These are phyloP conservation scores for Clepsis dumicolana DNA, from an alignment of 2,888 invertebrate genomes.

Conservation along the genomic window DNA sequence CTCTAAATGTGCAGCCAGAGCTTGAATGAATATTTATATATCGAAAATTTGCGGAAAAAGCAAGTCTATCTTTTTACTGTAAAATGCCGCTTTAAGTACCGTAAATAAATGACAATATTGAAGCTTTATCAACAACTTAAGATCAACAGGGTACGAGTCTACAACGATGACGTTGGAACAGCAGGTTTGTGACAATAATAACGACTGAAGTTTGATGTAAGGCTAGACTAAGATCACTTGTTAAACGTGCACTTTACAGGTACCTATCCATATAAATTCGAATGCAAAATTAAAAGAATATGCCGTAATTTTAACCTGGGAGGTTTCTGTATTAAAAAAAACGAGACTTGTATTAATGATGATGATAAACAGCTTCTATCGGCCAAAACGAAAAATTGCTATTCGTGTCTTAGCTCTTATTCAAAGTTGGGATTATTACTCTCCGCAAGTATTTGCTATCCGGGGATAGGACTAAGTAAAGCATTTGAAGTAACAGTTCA, in stretches of 20 bases:
- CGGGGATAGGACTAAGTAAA: no score
- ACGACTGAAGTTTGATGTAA: constrained; percentile 44
- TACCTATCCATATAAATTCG: not conserved
- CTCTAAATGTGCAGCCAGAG: no score
- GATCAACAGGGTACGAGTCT: constrained; percentile 28
- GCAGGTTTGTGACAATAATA: constrained; percentile 48
- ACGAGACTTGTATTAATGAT: not conserved
- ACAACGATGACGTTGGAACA: constrained; percentile 21
- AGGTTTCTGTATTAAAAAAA: not conserved
- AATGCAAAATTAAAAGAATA: constrained; percentile 5
- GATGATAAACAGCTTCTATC: not conserved
- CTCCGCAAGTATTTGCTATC: no score
- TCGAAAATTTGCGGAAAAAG: not conserved
- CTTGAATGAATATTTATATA: no score
- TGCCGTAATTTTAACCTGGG: constrained; percentile 39
- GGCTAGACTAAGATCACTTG: constrained; percentile 36
- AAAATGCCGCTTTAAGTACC: not conserved
- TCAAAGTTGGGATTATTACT: no score
- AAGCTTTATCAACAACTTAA: constrained; percentile 16
- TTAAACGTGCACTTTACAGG: constrained; percentile 31
- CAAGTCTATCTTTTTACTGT: not conserved
- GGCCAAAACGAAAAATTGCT: no score
- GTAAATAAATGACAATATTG: constrained; percentile 27
- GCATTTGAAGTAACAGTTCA: no score
- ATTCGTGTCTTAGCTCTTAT: no score